Base-by-base conservation (phyloP, 2,888 invertebrate species). In the Cryptus viduatorius region DNA sequence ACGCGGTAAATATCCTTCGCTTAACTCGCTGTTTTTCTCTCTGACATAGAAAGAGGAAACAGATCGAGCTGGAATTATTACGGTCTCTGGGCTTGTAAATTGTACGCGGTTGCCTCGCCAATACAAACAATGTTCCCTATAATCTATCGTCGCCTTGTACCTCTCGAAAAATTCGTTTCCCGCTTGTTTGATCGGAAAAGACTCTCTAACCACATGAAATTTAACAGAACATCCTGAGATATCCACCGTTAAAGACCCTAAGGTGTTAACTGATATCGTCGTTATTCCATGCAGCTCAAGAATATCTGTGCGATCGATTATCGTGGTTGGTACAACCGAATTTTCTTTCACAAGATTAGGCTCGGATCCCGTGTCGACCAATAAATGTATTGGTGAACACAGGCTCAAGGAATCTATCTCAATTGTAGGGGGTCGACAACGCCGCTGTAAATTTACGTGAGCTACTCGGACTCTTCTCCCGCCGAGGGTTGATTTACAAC, bases 291-390 rank as follows among this genome's bases (percentile, higher is more conserved):
- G 68, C 19, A 78, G n/a, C 16, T 78, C 56, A 8, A 68, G 48
- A 61, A 78, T 61, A 48, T 69, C 61, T 7, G n/a, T 48, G 5
- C 12, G 12, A 37, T 78, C 69, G 44, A 78, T 48, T 50, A 37
- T 19, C 4, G 19, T 37, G 5, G 31, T 42, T 48, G 69, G 61
- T 61, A 48, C 48, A 29, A 61, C 67, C 46, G 44, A 69, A 10
- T 68, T 46, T 29, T 50, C 3, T 48, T 78, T 69, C 5, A 69
- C 61, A n/a, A 48, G 37, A 69, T 78, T 78, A 4, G 61, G 78
- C n/a, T 69, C 61, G 4, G 78, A 68, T 4, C 78, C 78, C 46
- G 78, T 78, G 31, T 69, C 78, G n/a, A 78, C 61, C 48, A 78
- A 44, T 12, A 71, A 69, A 16, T 29, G 29, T 16, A 61, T 46